phyloP scores from a whole-genome alignment of 2,888 invertebrate species.

The Hypercompe scribonia region DNA sequence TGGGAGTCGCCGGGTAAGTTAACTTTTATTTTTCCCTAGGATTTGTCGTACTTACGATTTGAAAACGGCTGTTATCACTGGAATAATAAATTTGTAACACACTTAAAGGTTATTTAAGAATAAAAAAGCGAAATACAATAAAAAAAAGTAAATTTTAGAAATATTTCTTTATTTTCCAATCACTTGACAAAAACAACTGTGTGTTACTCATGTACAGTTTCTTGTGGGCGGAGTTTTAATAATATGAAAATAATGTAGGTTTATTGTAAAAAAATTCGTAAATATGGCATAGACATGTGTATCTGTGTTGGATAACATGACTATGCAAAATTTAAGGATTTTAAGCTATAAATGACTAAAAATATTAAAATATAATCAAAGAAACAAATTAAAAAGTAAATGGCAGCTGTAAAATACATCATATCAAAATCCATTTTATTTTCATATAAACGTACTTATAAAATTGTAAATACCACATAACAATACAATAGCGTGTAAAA shows the following conservation, averaged over 20 bases:
- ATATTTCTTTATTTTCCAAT: neutral
- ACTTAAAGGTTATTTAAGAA: neutral
- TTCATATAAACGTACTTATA: neutral
- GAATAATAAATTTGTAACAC: neutral
- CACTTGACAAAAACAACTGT: neutral
- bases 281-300: neutral
- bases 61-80: neutral
- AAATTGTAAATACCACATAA: neutral
- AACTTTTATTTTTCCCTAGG: neutral
- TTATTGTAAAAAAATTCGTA: neutral
- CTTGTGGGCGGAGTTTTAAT: neutral
- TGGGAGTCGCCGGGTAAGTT: slow-evolving; percentile 38
- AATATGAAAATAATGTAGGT: neutral
- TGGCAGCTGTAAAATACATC: neutral
- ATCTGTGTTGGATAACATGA: neutral
- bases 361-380: neutral
- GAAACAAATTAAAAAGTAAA: neutral
- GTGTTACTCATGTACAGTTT: neutral
- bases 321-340: neutral
- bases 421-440: neutral
- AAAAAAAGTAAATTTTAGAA: neutral
- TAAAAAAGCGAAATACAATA: too few species aligned
- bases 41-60: neutral
- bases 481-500: neutral
- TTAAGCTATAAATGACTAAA: too few species aligned